Conservation (phyloP, 2,113 vertebrate species). For the Laterallus jamaicensis region DNA sequence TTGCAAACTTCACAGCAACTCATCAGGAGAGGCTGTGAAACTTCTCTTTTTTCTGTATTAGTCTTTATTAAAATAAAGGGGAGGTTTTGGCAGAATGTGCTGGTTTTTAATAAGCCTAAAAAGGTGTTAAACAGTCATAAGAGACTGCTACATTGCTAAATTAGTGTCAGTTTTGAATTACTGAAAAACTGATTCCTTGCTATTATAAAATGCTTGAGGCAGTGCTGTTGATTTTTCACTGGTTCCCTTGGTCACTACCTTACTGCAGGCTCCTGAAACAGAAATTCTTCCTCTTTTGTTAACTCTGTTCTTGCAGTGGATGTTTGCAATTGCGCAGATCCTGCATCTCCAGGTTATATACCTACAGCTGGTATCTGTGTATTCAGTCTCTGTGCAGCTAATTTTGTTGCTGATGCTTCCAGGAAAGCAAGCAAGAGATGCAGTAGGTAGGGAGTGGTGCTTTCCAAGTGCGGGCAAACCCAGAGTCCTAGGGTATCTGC, state of each 20-base stretch:
- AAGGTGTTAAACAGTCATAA: constrained; percentile 12
- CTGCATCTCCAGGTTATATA: not conserved
- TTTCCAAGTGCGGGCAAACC: not conserved
- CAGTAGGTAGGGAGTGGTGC: fast-evolving
- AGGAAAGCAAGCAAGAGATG: not conserved
- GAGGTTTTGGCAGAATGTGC: not conserved
- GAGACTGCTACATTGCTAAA: not conserved
- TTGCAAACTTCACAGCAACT: not conserved
- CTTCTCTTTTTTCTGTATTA: not conserved
- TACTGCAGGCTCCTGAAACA: not conserved
- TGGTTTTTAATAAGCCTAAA: not conserved
- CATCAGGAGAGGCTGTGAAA: not conserved
- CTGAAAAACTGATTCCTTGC: not conserved
- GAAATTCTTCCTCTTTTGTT: not conserved
- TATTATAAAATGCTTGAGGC: not conserved
- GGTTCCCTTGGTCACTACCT: not conserved
- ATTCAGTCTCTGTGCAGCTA: not conserved
- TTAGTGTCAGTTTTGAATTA: not conserved
- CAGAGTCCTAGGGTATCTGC: not conserved
- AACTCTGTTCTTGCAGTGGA: not conserved
- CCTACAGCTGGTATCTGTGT: not conserved
- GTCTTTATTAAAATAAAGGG: constrained; percentile 22
- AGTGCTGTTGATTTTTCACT: not conserved
- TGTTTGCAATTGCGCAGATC: not conserved
- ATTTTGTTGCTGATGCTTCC: not conserved